These are phyloP conservation scores for Rhipidura dahli DNA, from an alignment of 2,113 vertebrate species.

Conservation along the genomic window DNA sequence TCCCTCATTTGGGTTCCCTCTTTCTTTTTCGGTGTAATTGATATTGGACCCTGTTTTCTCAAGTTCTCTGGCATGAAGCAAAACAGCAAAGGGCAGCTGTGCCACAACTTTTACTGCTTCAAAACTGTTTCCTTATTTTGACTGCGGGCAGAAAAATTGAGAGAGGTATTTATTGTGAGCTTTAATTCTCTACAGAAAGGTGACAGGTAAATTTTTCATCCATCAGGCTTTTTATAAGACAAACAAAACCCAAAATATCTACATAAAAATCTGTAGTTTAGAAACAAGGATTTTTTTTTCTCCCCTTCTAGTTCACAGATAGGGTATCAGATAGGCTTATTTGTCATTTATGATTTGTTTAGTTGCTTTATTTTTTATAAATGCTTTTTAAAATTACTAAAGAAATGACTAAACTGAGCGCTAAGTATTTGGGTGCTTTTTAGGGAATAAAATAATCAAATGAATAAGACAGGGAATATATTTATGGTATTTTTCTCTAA, in stretches of 20 bases:
- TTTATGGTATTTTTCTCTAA: constrained; percentile 5
- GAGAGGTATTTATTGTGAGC: neutral
- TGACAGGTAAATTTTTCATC: neutral
- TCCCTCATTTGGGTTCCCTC: neutral
- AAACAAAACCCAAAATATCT: neutral
- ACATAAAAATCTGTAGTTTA: neutral
- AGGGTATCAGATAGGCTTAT: neutral
- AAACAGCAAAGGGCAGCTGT: neutral
- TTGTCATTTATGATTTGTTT: constrained; percentile 11
- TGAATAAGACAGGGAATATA: neutral
- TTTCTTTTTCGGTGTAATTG: neutral
- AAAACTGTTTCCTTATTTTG: neutral
- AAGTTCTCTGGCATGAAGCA: neutral
- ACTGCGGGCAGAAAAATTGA: neutral
- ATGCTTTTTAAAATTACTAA: constrained; percentile 18
- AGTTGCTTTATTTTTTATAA: constrained; percentile 1
- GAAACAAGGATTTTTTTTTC: neutral
- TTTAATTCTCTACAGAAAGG: neutral
- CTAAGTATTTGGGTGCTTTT: constrained; percentile 8
- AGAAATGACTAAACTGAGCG: neutral
- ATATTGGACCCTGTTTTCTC: neutral
- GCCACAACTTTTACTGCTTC: neutral
- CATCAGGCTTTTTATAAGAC: neutral
- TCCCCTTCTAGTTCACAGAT: neutral
- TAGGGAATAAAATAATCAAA: neutral